Evolutionary conservation across 2,113 vertebrate species (phyloP).

Genomic region (Oryzias curvinotus): DNA sequence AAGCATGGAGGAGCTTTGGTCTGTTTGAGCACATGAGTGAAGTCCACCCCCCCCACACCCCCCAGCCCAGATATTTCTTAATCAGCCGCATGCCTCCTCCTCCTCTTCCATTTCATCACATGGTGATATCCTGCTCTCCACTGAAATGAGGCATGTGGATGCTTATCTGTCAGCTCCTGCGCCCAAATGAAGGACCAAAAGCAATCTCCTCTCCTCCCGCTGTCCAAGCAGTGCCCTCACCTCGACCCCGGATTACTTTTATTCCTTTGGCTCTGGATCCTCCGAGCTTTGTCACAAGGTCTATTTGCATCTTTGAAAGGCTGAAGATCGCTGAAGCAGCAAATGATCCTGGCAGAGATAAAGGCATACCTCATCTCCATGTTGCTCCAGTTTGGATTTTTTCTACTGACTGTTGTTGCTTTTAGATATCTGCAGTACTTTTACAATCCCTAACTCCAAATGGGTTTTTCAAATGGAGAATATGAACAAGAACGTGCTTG

Average conservation of each 20-base stretch:
- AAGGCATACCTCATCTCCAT: constrained; percentile 11
- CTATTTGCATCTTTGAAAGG: constrained; percentile 39
- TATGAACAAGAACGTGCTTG: no score
- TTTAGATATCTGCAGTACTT: neutral
- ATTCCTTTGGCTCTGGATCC: constrained; percentile 37
- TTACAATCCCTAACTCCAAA: no score
- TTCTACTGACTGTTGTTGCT: neutral
- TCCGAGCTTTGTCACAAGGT: constrained; percentile 16
- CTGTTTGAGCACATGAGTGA: constrained; percentile 54
- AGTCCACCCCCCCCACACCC: constrained; percentile 1
- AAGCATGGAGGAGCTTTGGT: constrained; percentile 44
- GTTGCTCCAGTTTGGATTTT: constrained; percentile 3
- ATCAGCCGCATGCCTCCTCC: constrained; percentile 50
- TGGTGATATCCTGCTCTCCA: constrained; percentile 60
- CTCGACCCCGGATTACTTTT: constrained; percentile 35
- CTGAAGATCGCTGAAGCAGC: constrained; percentile 46
- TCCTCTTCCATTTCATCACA: constrained; percentile 46
- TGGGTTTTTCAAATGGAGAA: no score
- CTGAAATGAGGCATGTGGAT: constrained; percentile 48
- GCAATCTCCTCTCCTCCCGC: constrained; percentile 26
- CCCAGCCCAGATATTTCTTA: constrained; percentile 57
- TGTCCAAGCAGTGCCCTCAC: constrained; percentile 40
- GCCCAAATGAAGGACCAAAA: constrained; percentile 36
- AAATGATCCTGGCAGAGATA: constrained; percentile 31
- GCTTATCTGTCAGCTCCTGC: constrained; percentile 41